phyloP scores from a whole-genome alignment of 2,113 vertebrate genomes.

The Oreochromis tanganicae region DNA sequence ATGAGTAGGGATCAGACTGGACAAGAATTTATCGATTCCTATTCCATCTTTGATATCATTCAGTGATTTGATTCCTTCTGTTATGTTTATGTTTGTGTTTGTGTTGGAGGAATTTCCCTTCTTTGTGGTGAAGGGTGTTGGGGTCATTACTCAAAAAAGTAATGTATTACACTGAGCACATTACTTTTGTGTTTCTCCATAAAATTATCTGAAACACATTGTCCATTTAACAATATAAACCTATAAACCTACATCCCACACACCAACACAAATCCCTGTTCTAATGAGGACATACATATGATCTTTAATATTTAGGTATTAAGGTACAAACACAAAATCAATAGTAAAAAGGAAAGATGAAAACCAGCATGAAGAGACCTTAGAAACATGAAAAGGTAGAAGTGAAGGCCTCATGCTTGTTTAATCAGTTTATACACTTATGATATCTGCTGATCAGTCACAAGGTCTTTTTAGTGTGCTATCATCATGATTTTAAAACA shows the following conservation, averaged over 20 bases:
- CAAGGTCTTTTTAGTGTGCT: neutral
- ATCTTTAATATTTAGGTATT: neutral
- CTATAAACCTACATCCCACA: neutral
- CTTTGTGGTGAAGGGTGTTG: neutral
- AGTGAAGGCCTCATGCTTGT: neutral
- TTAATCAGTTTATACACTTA: neutral
- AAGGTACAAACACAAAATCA: neutral
- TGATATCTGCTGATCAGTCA: rapidly evolving
- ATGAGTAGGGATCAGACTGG: neutral
- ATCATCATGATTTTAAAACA: neutral
- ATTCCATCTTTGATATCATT: neutral
- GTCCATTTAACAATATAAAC: neutral
- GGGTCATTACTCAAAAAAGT: neutral
- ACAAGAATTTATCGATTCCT: neutral
- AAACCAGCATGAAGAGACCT: neutral
- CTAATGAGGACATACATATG: neutral
- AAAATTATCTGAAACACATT: neutral
- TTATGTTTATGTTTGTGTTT: neutral
- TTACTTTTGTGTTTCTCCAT: neutral
- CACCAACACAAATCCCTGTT: neutral
- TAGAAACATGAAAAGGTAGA: neutral
- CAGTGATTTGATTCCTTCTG: neutral
- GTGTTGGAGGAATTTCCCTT: neutral
- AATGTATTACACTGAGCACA: neutral
- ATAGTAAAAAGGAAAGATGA: neutral